Evolutionary conservation across 2,113 vertebrate species (phyloP), one percentile per base, ranked within the genome.

Genomic region (Benitochromis conjunctus): DNA sequence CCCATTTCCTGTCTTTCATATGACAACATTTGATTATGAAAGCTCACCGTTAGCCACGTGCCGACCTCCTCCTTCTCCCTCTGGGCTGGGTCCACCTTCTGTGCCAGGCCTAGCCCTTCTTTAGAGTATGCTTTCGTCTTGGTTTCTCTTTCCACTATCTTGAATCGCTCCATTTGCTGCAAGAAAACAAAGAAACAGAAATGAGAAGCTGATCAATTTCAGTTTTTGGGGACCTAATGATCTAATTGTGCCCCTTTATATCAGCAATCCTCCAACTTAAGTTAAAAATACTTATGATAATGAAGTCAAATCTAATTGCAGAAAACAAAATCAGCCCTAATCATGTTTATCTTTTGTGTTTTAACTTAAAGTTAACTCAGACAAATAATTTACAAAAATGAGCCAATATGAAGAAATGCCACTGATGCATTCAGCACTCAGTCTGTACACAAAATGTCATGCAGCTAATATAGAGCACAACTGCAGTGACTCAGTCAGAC

Each of bases 111-210:
- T 51, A 98, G 92, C 5, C 97, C 98, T 91, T 98, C 98, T 94
- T 98, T 98, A 4, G 97, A 98, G 79, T 98, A 98, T 5, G 98
- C 98, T 91, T 98, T 98, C 1, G 98, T 98, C 95, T 98, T 98
- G 56, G 98, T 98, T 94, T 98, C 98, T 86, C 97, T 93, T 79
- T 98, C 97, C 64, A 98, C 97, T 8, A 98, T 96, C 92, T 98
- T 98, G 94, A 98, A 98, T 79, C 98, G 96, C 91, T 98, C 98
- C 98, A 98, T 98, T 98, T 98, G 98, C 98, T 98, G 95, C 76
- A 76, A 26, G 13, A 43, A 58, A 6, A 82, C 0, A 2, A 18
- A 80, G 0, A 62, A n/a, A 71, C 2, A 38, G 19, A 64, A 12
- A 48, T 5, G 51, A 74, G 14, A 48, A 76, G 24, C 43, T 12